Percentiles rank a stretch among this genome's conserved stretches.
phyloP scores from a whole-genome alignment of 2,888 invertebrate species.

The Calameuta idolon region DNA sequence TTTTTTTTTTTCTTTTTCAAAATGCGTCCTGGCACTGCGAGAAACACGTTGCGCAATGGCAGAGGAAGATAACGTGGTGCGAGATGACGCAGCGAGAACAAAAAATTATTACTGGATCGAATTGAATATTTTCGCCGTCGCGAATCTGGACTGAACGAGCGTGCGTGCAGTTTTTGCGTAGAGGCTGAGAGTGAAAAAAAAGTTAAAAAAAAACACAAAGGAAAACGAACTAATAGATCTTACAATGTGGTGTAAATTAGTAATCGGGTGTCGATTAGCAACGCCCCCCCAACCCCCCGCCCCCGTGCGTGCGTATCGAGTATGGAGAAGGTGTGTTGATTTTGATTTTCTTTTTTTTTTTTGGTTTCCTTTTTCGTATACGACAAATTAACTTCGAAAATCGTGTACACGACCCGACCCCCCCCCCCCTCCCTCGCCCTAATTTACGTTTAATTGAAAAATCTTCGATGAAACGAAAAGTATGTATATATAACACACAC shows the following conservation, averaged over 20 bases:
- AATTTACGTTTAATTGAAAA: background rate
- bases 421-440: too few relatives aligned
- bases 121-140: background rate
- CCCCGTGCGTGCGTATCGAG: background rate
- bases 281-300: background rate
- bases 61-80: background rate
- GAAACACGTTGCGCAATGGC: background rate
- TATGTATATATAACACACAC: background rate
- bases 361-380: background rate
- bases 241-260: background rate
- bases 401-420: background rate
- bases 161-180: background rate
- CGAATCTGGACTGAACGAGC: background rate
- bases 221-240: background rate
- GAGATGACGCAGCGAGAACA: background rate
- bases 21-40: background rate
- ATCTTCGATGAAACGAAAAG: background rate
- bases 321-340: background rate
- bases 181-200: background rate
- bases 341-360: background rate
- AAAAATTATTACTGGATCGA: background rate
- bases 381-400: background rate
- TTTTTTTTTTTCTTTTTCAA: background rate
- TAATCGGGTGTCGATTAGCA: background rate
- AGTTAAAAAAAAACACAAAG: background rate